Base-by-base conservation (phyloP, 2,797 vertebrate species). In the Atherinosoma microstoma region DNA sequence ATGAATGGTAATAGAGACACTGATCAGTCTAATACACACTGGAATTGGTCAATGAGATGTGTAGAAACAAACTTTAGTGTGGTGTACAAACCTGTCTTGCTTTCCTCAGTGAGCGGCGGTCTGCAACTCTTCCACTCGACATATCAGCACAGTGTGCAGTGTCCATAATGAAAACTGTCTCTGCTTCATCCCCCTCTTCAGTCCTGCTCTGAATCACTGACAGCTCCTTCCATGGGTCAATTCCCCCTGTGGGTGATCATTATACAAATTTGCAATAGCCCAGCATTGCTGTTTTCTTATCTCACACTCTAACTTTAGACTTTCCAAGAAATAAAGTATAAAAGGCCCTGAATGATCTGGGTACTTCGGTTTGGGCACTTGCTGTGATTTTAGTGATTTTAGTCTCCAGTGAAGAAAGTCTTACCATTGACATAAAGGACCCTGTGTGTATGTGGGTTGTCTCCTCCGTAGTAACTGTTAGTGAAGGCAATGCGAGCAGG, bases 371-470 rank as follows among this genome's bases (percentile, higher is more conserved):
- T 64, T 3, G 24, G 20, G 36, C 49, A 40, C 29, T 40, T 61
- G 20, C 11, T 61, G 20, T 35, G 35, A 68, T 22, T 51, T 63
- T 60, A 24, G 1, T 67, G 53, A 20, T 20, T 51, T 45, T 45
- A 56, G 24, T 54, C 35, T 59, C 4, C 13, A 3, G n/a, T 35
- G 57, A 60, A 61, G 12, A 11, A 12, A 36, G 13, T 45, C 85
- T 84, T 79, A 97, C 96, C 96, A 0, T 97, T 97, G 27, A 97
- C 86, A 3, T 96, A 97, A 13, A 97, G 94, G 24, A 97, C 89
- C 6, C 85, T 92, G 69, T 82, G 91, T n/a, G 94, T 93, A 47
- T 70, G 68, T 0, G 94, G 93, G 2, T 69, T 82, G 76, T 92
- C 87, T 4, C 90, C 94, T 40, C 96, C 95, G 0, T 96, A 97